These are phyloP conservation scores for Metallyticus violacea DNA, from an alignment of 2,888 invertebrate genomes.

Conservation along the genomic window DNA sequence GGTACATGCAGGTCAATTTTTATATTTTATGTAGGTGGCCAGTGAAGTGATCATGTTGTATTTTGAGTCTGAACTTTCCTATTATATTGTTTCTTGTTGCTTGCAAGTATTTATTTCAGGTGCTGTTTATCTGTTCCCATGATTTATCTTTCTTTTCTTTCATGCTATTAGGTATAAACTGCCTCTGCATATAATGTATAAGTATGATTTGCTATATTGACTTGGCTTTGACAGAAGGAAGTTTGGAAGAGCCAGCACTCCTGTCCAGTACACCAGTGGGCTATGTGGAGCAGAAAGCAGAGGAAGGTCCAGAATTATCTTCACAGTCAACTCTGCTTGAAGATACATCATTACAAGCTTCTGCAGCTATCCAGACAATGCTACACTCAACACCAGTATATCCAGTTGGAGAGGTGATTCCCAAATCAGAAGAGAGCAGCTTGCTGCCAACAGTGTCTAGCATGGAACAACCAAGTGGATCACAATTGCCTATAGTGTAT, in stretches of 20 bases:
- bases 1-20: too few relatives aligned
- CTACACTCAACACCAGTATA: background rate
- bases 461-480: background rate
- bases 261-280: background rate
- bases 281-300: background rate
- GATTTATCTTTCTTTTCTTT: too few relatives aligned
- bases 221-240: background rate
- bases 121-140: too few relatives aligned
- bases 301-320: background rate
- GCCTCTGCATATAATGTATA: too few relatives aligned
- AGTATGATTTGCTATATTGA: too few relatives aligned
- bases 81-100: too few relatives aligned
- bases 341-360: background rate
- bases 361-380: background rate
- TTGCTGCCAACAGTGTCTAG: background rate
- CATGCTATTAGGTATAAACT: too few relatives aligned
- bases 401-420: background rate
- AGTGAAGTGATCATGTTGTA: too few relatives aligned
- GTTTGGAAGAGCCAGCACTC: background rate
- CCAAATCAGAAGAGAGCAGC: conserved; percentile 1
- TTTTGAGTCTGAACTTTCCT: too few relatives aligned
- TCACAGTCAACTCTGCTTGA: background rate
- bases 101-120: too few relatives aligned
- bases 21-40: too few relatives aligned
- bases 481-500: conserved; percentile 6